These are phyloP conservation scores for Syngnathus scovelli DNA, from an alignment of 2,113 vertebrate species.

Conservation along the genomic window DNA sequence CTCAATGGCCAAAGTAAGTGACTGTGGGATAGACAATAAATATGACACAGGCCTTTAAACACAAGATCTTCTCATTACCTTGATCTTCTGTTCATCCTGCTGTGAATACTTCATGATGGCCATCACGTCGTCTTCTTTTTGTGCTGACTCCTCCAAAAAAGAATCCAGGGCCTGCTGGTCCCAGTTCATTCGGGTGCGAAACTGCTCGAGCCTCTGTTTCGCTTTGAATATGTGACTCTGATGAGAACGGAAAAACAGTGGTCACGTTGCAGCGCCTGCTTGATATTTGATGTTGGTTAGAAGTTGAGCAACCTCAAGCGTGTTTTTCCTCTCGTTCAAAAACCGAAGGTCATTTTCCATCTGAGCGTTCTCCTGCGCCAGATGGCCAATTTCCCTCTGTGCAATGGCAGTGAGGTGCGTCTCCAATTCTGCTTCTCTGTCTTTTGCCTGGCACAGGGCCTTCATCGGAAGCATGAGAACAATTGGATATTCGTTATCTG, in stretches of 20 bases:
- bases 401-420: constrained; percentile 79
- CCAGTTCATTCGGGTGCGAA: constrained; percentile 83
- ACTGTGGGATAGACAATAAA: constrained; percentile 52
- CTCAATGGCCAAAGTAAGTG: constrained; percentile 80
- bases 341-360: constrained; percentile 73
- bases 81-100: constrained; percentile 86
- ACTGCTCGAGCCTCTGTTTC: constrained; percentile 81
- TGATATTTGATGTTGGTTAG: not conserved
- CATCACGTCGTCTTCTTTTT: constrained; percentile 77
- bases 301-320: constrained; percentile 73
- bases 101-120: constrained; percentile 83
- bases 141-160: constrained; percentile 81
- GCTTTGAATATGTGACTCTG: constrained; percentile 81
- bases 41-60: not conserved
- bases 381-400: constrained; percentile 77
- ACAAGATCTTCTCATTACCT: constrained; percentile 62
- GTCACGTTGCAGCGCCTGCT: not conserved
- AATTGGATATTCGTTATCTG: not conserved
- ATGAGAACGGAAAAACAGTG: not conserved
- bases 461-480: constrained; percentile 35
- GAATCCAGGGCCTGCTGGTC: constrained; percentile 82
- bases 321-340: constrained; percentile 75
- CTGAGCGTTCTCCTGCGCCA: constrained; percentile 71
- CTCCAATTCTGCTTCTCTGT: constrained; percentile 40
- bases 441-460: constrained; percentile 80